A percentile compares a stretch with the other conserved stretches of the same genome.
phyloP scores from a whole-genome alignment of 1,140 invertebrate species.

The Wiebesia pumilae region DNA sequence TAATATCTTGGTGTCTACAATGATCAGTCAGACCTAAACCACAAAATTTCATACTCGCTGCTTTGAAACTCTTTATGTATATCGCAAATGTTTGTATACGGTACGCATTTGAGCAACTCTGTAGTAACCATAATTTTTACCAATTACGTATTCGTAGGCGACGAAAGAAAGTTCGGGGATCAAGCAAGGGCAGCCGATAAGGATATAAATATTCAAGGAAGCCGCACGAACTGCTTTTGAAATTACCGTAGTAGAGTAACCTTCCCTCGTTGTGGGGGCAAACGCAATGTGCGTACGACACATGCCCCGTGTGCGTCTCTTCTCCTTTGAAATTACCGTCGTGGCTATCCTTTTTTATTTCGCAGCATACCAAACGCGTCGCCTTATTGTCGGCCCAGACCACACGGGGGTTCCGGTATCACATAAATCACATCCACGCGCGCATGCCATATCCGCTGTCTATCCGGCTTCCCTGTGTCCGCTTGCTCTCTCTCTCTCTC shows the following conservation, averaged over 20 bases:
- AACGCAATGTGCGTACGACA: neutral
- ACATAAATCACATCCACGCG: slow-evolving; percentile 70
- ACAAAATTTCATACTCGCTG: no score
- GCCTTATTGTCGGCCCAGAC: neutral
- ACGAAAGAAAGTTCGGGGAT: neutral
- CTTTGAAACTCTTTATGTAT: no score
- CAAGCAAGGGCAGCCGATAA: neutral
- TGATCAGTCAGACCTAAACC: no score
- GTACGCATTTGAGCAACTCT: neutral
- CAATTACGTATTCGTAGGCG: neutral
- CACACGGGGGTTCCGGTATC: slow-evolving; percentile 64
- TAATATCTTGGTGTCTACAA: no score
- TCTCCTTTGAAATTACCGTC: no score
- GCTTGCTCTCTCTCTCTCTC: slow-evolving; percentile 39
- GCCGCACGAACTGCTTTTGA: neutral
- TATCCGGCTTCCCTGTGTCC: slow-evolving; percentile 64
- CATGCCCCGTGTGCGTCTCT: neutral
- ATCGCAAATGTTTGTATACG: no score
- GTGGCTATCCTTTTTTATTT: neutral
- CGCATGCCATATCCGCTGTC: slow-evolving; percentile 61
- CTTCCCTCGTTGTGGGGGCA: neutral
- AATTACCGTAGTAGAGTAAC: neutral
- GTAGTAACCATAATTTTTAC: neutral
- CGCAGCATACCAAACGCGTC: neutral
- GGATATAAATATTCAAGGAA: neutral